A percentile compares a stretch with the other conserved stretches of the same genome.
Evolutionary conservation across 2,797 vertebrate species (phyloP).

Genomic region (Crocodylus rhombifer): DNA sequence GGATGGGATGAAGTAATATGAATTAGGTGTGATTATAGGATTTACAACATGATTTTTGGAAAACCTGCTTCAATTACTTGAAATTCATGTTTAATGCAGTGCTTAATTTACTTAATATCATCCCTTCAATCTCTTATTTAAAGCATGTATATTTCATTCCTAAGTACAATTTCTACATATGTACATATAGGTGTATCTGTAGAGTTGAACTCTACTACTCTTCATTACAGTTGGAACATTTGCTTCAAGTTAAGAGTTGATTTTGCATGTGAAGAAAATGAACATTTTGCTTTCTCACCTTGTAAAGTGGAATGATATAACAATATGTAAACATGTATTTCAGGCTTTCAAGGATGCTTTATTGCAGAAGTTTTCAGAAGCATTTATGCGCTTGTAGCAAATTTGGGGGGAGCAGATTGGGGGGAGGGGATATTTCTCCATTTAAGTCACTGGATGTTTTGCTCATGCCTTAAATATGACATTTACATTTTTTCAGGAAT

Average conservation of each 20-base stretch:
- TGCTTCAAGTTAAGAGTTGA: neutral
- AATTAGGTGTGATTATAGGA: conserved; percentile 67
- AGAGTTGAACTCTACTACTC: too few species aligned
- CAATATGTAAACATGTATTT: neutral
- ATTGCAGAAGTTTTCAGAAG: neutral
- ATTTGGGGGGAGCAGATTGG: neutral
- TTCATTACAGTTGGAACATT: neutral
- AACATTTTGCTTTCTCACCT: neutral
- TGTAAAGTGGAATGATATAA: neutral
- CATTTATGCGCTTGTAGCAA: conserved; percentile 11
- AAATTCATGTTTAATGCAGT: neutral
- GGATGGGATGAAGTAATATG: conserved; percentile 54
- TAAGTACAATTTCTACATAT: too few species aligned
- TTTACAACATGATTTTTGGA: conserved; percentile 11
- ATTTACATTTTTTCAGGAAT: neutral
- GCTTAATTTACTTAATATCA: neutral
- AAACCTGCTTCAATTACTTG: conserved; percentile 23
- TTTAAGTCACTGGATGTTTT: neutral
- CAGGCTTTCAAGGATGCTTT: neutral
- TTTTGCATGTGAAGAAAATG: neutral
- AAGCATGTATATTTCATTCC: too few species aligned
- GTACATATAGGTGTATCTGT: too few species aligned
- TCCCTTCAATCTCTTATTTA: too few species aligned
- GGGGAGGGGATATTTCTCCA: too few species aligned
- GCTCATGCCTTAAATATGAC: neutral